A percentile compares a stretch with the other conserved stretches of the same genome.
These are phyloP conservation scores for Paracanthobrama guichenoti DNA, from an alignment of 2,113 vertebrate species.

Conservation along the genomic window DNA sequence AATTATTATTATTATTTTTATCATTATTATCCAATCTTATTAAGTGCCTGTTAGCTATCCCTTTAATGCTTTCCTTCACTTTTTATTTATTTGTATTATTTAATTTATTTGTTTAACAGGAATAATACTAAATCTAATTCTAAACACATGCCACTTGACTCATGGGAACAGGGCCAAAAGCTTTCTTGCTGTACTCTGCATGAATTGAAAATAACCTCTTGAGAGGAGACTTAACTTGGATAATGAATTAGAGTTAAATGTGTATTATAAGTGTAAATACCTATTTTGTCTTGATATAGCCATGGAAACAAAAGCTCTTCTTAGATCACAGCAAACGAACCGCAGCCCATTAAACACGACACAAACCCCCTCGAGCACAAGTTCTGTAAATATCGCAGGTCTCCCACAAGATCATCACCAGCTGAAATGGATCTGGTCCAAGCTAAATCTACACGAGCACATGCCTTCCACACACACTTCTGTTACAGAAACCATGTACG, in stretches of 20 bases:
- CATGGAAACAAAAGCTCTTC: conserved; percentile 66
- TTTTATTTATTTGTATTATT: background rate
- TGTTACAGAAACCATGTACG: conserved; percentile 39
- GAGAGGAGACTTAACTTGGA: conserved; percentile 22
- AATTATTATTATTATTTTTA: conserved; percentile 61
- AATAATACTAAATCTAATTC: conserved; percentile 4
- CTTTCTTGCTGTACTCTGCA: conserved; percentile 51
- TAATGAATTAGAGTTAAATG: conserved; percentile 44
- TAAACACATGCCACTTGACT: conserved; percentile 17
- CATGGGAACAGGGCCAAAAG: conserved; percentile 46
- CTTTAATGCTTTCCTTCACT: conserved; percentile 69
- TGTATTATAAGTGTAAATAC: conserved; percentile 71
- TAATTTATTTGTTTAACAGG: background rate
- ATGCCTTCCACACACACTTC: conserved; percentile 29
- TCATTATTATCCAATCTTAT: conserved; percentile 70
- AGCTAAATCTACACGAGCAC: conserved; percentile 31
- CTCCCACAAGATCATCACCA: conserved; percentile 28
- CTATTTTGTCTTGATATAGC: conserved; percentile 69
- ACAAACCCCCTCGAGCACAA: conserved; percentile 49
- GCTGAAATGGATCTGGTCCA: conserved; percentile 23
- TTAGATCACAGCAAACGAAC: conserved; percentile 44
- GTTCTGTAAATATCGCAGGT: conserved; percentile 33
- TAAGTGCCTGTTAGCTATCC: conserved; percentile 83
- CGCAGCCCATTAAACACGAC: conserved; percentile 15
- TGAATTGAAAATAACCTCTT: conserved; percentile 45